A percentile compares a stretch with the other conserved stretches of the same genome.
Conservation (phyloP, 2,797 vertebrate genomes). For the Melanotaenia parkinsoni region DNA sequence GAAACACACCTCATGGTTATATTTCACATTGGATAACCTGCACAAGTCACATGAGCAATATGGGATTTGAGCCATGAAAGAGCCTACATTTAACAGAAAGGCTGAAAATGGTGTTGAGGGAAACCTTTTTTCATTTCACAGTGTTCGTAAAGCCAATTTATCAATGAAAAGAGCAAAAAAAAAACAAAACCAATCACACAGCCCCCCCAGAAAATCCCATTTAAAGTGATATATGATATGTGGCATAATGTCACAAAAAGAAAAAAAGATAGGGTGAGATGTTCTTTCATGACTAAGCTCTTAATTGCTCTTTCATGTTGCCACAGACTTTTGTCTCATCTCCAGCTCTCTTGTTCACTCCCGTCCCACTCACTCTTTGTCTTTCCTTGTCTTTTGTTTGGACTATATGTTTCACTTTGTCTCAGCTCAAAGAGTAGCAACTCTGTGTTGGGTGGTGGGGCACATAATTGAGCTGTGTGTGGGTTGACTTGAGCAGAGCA, state of each 20-base stretch:
- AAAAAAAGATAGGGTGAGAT: slow-evolving; percentile 42
- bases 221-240: slow-evolving; percentile 21
- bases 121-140: background rate
- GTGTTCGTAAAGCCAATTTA: background rate
- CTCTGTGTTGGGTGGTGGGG: slow-evolving; percentile 42
- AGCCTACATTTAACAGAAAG: background rate
- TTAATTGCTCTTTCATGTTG: slow-evolving; percentile 55
- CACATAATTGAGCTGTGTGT: slow-evolving; percentile 46
- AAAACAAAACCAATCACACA: slow-evolving; percentile 6
- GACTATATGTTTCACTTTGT: slow-evolving; percentile 64
- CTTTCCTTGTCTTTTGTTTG: slow-evolving; percentile 63
- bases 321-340: slow-evolving; percentile 68
- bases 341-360: slow-evolving; percentile 51
- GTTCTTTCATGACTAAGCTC: slow-evolving; percentile 57
- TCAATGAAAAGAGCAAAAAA: background rate
- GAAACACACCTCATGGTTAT: background rate
- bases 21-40: slow-evolving; percentile 7
- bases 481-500: slow-evolving; percentile 36
- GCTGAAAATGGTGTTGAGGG: background rate
- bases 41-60: background rate
- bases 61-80: background rate
- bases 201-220: slow-evolving; percentile 13
- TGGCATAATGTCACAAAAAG: slow-evolving; percentile 41
- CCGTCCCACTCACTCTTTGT: slow-evolving; percentile 62
- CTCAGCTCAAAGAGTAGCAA: slow-evolving; percentile 41